Evolutionary conservation across 2,797 vertebrate species (phyloP), one percentile per base, ranked within the genome.

Genomic region (Poeciliopsis gracilis): DNA sequence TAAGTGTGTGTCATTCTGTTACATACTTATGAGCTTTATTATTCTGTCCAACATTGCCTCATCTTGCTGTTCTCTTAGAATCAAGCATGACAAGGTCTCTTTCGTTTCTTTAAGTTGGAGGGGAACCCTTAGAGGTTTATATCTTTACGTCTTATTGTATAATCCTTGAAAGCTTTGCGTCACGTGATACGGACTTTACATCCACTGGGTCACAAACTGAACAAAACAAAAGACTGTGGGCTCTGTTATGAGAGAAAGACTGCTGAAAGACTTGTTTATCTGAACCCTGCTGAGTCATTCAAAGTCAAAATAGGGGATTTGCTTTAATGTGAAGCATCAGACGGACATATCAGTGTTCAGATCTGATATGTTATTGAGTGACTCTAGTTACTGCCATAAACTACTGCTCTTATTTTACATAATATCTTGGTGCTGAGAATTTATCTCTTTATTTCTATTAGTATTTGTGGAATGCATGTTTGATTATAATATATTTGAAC

Each of bases 161-260:
- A 90, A 91, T 89, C 89, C 86, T 1, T 82, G 13, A 55, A 61
- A 67, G 76, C 88, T 86, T 84, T 86, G 57, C 77, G 80, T 79
- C 79, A 91, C 87, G 84, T 89, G 87, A 88, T 80, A 67, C 78
- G 74, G 51, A 70, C 71, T 77, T 77, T 83, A 73, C 20, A 76
- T 82, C 49, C 53, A 15, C 63, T 43, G 77, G 82, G 83, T 76
- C 55, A 83, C 80, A 76, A 63, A 15, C 2, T 28, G 70, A 63
- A 77, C 45, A 66, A 59, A 75, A 46, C 45, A 46, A 41, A 12
- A 79, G 76, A 75, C 16, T 75, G 43, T 76, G 53, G 75, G 63
- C 33, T 84, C 25, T 72, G 25, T 51, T 72, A 69, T n/a, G 61
- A 71, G 10, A 38, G 23, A 82, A 76, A 47, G 46, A 77, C 82